phyloP scores from a whole-genome alignment of 1,140 invertebrate species.

The Stegodyphus mimosarum region DNA sequence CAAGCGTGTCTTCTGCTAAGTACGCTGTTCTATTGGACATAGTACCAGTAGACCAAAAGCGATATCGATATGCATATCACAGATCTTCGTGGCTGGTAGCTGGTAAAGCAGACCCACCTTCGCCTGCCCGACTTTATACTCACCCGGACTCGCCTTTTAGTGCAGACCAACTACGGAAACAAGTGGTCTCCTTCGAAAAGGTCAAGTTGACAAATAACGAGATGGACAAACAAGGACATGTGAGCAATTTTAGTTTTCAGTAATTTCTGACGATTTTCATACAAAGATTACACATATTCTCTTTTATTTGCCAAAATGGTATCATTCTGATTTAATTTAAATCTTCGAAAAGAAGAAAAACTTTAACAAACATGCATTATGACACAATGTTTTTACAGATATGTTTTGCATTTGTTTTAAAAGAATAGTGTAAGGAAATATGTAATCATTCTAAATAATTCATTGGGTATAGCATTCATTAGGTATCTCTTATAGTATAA shows the following conservation, averaged over 20 bases:
- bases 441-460: no score
- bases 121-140: constrained; percentile 91
- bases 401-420: no score
- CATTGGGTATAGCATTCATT: no score
- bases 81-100: constrained; percentile 77
- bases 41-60: constrained; percentile 72
- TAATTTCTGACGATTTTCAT: no score
- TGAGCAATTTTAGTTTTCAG: constrained; percentile 67
- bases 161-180: constrained; percentile 83
- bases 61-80: constrained; percentile 84
- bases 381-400: no score
- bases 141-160: constrained; percentile 98
- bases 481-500: no score
- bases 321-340: no score
- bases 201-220: constrained; percentile 80
- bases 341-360: no score
- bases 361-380: no score
- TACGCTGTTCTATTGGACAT: constrained; percentile 87
- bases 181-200: constrained; percentile 79
- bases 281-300: no score
- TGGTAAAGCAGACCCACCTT: constrained; percentile 85
- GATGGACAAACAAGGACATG: constrained; percentile 77
- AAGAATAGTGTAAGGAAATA: no score
- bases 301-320: no score
- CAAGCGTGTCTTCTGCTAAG: constrained; percentile 78